Base-by-base conservation (phyloP, 2,888 invertebrate species). In the Oxycera nigricornis region DNA sequence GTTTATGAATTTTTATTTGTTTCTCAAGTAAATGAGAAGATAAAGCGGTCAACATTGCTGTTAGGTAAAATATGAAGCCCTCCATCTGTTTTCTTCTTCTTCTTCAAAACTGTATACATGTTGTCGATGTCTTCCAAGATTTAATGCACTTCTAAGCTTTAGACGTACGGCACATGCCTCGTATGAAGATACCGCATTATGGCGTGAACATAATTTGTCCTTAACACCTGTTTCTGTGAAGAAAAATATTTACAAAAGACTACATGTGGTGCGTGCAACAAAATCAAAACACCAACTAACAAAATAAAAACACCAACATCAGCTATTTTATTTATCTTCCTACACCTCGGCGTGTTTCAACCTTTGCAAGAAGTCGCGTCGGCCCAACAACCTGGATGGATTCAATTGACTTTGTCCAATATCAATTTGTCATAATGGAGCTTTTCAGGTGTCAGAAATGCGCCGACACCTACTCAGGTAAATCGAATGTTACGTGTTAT, bases 241-340 rank as follows among this genome's bases (percentile, higher is more conserved):
- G 35, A 61, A 62, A 65, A 68, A 68, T 68, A 68, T 68, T 68
- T 68, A 68, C 68, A 68, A 68, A 50, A 7, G 28, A 39, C 17
- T 28, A 26, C 46, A 17, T 68, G 11, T 9, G 28, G 4, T 28
- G 26, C n/a, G 50, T 50, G 28, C 46, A 70, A 55, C 70, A 70
- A 70, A 52, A 70, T 70, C 70, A 70, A 70, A 70, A 70, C 52
- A 70, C 52, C 55, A 26, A 70, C 52, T 55, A 70, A 70, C 55
- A 55, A 14, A 52, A 70, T 35, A 65, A 14, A n/a, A 65, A 41
- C 20, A 41, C 14, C 11, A n/a, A n/a, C n/a, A 11, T 2, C 6
- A 9, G 24, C 17, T 24, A 20, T 17, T 24, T 14, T 20, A 20
- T 39, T 30, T 28, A 11, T 39, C 24, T 20, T 65, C 65, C 39